A percentile compares a stretch with the other conserved stretches of the same genome.
These are phyloP conservation scores for Eurypyga helias DNA, from an alignment of 2,113 vertebrate species.

Conservation along the genomic window DNA sequence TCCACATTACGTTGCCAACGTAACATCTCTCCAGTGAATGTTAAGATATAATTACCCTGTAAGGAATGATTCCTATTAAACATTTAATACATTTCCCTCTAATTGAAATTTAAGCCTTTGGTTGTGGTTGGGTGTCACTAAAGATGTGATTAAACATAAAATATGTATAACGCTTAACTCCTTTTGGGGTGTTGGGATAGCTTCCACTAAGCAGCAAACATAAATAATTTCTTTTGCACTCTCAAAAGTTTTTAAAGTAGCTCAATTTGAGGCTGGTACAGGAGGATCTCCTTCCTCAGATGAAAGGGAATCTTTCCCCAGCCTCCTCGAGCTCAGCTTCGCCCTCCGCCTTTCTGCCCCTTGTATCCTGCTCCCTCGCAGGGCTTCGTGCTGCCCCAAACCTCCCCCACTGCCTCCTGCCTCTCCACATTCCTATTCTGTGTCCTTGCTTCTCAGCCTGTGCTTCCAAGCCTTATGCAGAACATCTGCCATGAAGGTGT, in stretches of 20 bases:
- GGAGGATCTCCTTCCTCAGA: background rate
- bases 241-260: background rate
- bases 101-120: constrained; percentile 69
- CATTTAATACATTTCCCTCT: constrained; percentile 57
- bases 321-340: background rate
- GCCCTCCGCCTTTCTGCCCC: fast-evolving
- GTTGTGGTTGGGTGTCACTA: constrained; percentile 56
- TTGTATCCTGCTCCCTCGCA: fast-evolving
- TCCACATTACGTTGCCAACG: background rate
- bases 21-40: background rate
- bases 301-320: background rate
- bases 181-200: constrained; percentile 26
- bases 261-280: background rate
- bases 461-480: fast-evolving
- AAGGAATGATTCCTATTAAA: constrained; percentile 64
- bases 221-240: constrained; percentile 36
- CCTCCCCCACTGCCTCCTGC: background rate
- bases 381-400: background rate
- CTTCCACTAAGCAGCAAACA: background rate
- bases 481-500: no score
- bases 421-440: background rate
- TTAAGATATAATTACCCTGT: constrained; percentile 50
- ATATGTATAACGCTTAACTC: constrained; percentile 65
- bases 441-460: background rate
- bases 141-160: constrained; percentile 72